Conservation (phyloP, 2,888 invertebrate genomes). For the Philereme vetulata region DNA sequence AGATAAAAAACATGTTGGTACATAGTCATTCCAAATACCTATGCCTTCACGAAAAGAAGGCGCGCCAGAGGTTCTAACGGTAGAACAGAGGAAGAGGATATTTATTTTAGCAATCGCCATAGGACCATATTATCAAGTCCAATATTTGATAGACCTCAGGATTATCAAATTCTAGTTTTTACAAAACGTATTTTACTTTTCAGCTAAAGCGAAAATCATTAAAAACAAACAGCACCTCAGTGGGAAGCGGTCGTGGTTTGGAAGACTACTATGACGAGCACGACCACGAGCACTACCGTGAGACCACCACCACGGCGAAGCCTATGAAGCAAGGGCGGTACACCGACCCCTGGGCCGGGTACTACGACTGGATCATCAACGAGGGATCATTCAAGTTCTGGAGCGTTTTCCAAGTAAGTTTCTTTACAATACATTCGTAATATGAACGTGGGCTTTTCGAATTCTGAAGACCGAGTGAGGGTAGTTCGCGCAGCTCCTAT, state of each 20-base stretch:
- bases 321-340: conserved; percentile 84
- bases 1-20: too few species aligned
- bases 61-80: too few species aligned
- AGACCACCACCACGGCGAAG: conserved; percentile 69
- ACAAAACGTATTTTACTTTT: conserved; percentile 8
- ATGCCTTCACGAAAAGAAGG: too few species aligned
- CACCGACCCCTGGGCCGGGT: conserved; percentile 90
- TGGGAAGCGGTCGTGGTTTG: conserved; percentile 66
- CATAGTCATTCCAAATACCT: too few species aligned
- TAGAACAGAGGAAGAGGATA: too few species aligned
- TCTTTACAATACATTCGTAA: neutral
- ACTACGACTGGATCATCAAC: conserved; percentile 94
- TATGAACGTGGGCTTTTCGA: too few species aligned
- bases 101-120: too few species aligned
- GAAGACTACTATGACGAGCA: conserved; percentile 79
- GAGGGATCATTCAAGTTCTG: conserved; percentile 95
- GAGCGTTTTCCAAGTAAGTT: conserved; percentile 91
- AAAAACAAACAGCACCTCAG: conserved; percentile 43
- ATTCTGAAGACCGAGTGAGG: too few species aligned
- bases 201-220: conserved; percentile 53
- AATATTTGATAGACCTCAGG: too few species aligned
- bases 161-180: too few species aligned
- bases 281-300: conserved; percentile 64
- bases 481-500: too few species aligned
- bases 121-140: too few species aligned